These are phyloP conservation scores for Dendronephthya gigantea DNA, from an alignment of 64 coral and sea anemone genomes.

Conservation along the genomic window DNA sequence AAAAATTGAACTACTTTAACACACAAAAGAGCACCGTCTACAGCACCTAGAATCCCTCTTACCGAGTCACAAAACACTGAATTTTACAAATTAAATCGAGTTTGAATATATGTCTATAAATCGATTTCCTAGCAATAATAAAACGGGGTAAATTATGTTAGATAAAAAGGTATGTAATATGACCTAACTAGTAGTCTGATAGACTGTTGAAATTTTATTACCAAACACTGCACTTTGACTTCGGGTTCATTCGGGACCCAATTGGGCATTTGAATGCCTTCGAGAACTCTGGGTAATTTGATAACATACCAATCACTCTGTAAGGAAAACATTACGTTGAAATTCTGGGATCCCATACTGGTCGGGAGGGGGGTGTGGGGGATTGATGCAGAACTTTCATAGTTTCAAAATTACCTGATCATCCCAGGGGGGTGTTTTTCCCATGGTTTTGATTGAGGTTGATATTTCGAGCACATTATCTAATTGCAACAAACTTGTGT, in stretches of 20 bases:
- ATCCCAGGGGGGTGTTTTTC: background rate
- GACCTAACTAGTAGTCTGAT: background rate
- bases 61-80: no score
- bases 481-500: background rate
- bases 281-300: conserved; percentile 35
- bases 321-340: background rate
- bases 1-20: no score
- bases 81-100: background rate
- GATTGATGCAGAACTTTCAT: no score
- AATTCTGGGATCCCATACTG: background rate
- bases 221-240: conserved; percentile 33
- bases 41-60: no score
- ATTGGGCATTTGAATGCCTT: conserved; percentile 29
- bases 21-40: no score
- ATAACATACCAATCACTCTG: conserved; percentile 20
- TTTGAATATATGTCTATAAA: background rate
- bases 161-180: background rate
- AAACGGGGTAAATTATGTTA: background rate
- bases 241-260: conserved; percentile 32
- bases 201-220: background rate
- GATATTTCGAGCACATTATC: background rate
- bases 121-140: background rate
- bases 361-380: no score
- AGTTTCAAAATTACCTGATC: background rate
- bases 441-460: background rate